Evolutionary conservation across 2,888 invertebrate species (phyloP).

Genomic region (Halictus ligatus): DNA sequence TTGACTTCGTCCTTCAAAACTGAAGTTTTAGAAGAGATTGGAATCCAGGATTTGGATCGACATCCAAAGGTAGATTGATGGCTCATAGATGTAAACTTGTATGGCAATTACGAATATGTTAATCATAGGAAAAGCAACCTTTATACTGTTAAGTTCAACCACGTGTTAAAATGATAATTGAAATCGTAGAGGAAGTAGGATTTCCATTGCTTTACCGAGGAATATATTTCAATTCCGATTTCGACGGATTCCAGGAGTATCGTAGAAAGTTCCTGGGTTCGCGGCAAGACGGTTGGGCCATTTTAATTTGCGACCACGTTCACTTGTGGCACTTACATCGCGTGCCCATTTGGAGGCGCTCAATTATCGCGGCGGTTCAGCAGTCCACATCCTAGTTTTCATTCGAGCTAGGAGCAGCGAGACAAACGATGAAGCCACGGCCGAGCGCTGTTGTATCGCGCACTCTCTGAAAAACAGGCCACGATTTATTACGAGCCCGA

Average conservation of each 20-base stretch:
- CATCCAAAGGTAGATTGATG: no score
- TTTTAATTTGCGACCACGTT: not conserved
- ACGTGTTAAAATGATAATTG: no score
- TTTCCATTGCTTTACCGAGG: no score
- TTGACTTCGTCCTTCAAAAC: not conserved
- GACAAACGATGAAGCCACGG: constrained; percentile 32
- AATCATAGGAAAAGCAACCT: no score
- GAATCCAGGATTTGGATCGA: no score
- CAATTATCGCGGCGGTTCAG: constrained; percentile 33
- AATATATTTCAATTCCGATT: no score
- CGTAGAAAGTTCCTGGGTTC: not conserved
- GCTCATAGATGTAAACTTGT: no score
- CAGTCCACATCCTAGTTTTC: not conserved
- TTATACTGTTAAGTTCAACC: no score
- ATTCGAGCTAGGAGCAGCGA: not conserved
- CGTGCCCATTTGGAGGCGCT: not conserved
- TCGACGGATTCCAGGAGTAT: not conserved
- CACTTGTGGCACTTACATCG: not conserved
- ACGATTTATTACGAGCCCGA: constrained; percentile 26
- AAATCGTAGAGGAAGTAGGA: no score
- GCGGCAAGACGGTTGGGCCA: not conserved
- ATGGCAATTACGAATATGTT: no score
- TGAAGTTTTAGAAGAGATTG: no score
- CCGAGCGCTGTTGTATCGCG: constrained; percentile 4
- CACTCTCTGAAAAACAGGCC: not conserved